These are phyloP conservation scores for Campylorhamphus procurvoides DNA, from an alignment of 2,113 vertebrate genomes.

Conservation along the genomic window DNA sequence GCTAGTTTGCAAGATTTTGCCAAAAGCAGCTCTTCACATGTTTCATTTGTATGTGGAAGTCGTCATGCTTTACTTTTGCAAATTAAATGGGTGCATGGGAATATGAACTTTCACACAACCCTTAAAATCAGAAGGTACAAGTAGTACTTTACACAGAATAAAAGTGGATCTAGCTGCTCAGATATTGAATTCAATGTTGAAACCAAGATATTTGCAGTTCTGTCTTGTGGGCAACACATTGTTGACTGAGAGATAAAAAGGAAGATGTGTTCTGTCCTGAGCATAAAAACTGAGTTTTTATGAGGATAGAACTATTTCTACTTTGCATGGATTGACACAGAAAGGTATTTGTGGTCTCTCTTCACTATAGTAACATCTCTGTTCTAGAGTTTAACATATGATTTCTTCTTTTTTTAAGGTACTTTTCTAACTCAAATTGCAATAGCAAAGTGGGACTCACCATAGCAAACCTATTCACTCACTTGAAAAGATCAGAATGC, in stretches of 20 bases:
- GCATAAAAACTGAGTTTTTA: neutral
- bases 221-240: neutral
- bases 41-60: neutral
- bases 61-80: neutral
- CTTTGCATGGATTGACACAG: neutral
- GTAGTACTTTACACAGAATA: neutral
- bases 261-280: neutral
- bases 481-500: too few relatives aligned
- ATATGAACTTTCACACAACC: neutral
- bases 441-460: too few relatives aligned
- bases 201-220: neutral
- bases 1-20: neutral
- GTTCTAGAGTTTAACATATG: too few relatives aligned
- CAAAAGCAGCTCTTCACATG: neutral
- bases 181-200: neutral
- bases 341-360: neutral
- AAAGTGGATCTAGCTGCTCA: neutral
- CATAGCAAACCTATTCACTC: too few relatives aligned
- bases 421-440: too few relatives aligned
- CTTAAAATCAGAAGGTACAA: neutral
- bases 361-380: neutral
- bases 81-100: neutral
- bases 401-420: too few relatives aligned
- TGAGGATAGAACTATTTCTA: neutral
- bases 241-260: neutral